A percentile compares a stretch with the other conserved stretches of the same genome.
Conservation (phyloP, 2,888 invertebrate species). For the Stegophylla sp. region DNA sequence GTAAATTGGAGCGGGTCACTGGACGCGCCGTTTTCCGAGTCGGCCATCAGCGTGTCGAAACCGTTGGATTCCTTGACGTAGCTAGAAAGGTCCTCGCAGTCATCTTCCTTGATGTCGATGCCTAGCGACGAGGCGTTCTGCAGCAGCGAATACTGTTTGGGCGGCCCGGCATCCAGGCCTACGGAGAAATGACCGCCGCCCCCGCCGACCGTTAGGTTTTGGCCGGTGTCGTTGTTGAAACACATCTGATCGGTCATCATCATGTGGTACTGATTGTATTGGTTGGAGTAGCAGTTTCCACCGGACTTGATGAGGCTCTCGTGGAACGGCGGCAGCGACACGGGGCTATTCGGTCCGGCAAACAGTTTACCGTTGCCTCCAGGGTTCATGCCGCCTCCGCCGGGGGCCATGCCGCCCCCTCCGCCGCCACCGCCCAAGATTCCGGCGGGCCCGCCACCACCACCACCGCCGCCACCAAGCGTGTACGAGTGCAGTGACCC, state of each 20-base stretch:
- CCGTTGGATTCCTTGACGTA: conserved; percentile 64
- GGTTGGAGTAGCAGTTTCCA: conserved; percentile 72
- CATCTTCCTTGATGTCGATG: conserved; percentile 78
- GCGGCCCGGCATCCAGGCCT: conserved; percentile 66
- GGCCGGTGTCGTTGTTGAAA: conserved; percentile 51
- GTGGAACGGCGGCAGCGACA: conserved; percentile 86
- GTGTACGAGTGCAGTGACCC: conserved; percentile 61
- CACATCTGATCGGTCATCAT: conserved; percentile 54
- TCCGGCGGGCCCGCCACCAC: conserved; percentile 75
- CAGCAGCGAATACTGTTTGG: conserved; percentile 79
- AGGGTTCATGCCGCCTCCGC: conserved; percentile 69
- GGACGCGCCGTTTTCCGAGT: conserved; percentile 76
- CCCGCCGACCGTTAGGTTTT: conserved; percentile 59
- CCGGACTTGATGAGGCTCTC: conserved; percentile 78
- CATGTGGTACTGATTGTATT: conserved; percentile 65
- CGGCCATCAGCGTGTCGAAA: conserved; percentile 77
- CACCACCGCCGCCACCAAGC: conserved; percentile 73
- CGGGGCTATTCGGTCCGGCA: conserved; percentile 86
- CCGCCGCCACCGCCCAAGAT: conserved; percentile 71
- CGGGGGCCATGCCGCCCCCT: conserved; percentile 65
- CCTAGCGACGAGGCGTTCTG: conserved; percentile 81
- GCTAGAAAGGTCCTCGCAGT: conserved; percentile 65
- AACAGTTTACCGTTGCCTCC: conserved; percentile 84
- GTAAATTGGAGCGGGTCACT: conserved; percentile 84
- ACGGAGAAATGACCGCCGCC: conserved; percentile 63